Conservation (phyloP, 2,888 invertebrate species). For the Eupeodes luniger region DNA sequence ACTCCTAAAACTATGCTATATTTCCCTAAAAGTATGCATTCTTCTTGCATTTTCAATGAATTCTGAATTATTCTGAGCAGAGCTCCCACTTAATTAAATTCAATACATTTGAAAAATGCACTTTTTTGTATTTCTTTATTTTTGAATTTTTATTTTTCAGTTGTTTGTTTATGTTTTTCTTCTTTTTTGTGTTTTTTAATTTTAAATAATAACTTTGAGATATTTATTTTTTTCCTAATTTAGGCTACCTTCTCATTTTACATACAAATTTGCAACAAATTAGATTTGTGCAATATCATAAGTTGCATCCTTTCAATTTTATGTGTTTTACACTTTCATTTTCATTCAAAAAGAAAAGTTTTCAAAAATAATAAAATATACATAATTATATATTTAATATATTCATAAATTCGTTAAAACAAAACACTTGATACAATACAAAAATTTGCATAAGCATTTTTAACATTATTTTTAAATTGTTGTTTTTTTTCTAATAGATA, state of each 20-base stretch:
- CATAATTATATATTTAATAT: conserved; percentile 38
- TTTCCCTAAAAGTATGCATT: too few relatives aligned
- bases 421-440: conserved; percentile 75
- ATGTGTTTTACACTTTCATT: conserved; percentile 31
- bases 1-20: too few relatives aligned
- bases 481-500: neutral
- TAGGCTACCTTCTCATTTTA: conserved; percentile 55
- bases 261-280: conserved; percentile 46
- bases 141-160: too few relatives aligned
- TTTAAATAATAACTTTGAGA: conserved; percentile 55
- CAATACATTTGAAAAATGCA: too few relatives aligned
- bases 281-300: conserved; percentile 25
- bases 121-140: too few relatives aligned
- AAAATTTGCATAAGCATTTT: conserved; percentile 74
- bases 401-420: conserved; percentile 70
- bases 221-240: conserved; percentile 64
- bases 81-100: too few relatives aligned
- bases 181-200: conserved; percentile 17
- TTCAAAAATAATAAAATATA: conserved; percentile 28
- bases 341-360: conserved; percentile 25
- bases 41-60: too few relatives aligned
- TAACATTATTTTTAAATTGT: conserved; percentile 17
- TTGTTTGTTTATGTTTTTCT: neutral
- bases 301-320: neutral
- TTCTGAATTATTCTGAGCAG: too few relatives aligned